Evolutionary conservation across 2,888 invertebrate genomes (phyloP).

Genomic region (Coecobrya sp.): DNA sequence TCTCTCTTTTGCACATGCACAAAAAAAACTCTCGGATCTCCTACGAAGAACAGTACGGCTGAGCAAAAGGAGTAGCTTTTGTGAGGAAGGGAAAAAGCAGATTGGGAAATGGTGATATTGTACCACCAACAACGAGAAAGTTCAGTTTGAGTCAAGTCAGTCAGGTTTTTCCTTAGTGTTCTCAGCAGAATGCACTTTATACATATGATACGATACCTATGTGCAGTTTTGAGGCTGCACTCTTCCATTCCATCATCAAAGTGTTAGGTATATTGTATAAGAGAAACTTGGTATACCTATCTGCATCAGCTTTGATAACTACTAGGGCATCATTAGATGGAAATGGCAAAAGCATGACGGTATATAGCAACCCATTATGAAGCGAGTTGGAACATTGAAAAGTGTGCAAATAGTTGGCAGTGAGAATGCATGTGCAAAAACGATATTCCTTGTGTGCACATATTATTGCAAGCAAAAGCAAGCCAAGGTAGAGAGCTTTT

Average conservation of each 20-base stretch:
- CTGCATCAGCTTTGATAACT: not conserved
- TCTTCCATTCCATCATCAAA: not conserved
- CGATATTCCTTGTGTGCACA: not conserved
- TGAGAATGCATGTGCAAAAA: constrained; percentile 17
- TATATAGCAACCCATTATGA: not conserved
- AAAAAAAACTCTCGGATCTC: not conserved
- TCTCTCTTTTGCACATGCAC: constrained; percentile 30
- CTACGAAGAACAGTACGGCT: not conserved
- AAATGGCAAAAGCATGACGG: not conserved
- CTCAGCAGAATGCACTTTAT: not conserved
- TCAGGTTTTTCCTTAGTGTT: not conserved
- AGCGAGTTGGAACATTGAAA: not conserved
- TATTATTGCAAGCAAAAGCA: constrained; percentile 3
- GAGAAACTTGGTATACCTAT: not conserved
- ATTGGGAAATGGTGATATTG: constrained; percentile 27
- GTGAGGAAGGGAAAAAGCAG: not conserved
- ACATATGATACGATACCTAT: not conserved
- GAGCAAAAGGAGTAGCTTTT: not conserved
- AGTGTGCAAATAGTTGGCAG: constrained; percentile 16
- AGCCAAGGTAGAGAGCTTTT: not conserved
- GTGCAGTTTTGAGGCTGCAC: constrained; percentile 13
- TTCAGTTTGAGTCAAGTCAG: not conserved
- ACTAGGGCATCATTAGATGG: not conserved
- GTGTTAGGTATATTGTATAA: not conserved
- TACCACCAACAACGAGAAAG: constrained; percentile 13